These are phyloP conservation scores for Dryadula phaetusa DNA, from an alignment of 2,888 invertebrate genomes.

Conservation along the genomic window DNA sequence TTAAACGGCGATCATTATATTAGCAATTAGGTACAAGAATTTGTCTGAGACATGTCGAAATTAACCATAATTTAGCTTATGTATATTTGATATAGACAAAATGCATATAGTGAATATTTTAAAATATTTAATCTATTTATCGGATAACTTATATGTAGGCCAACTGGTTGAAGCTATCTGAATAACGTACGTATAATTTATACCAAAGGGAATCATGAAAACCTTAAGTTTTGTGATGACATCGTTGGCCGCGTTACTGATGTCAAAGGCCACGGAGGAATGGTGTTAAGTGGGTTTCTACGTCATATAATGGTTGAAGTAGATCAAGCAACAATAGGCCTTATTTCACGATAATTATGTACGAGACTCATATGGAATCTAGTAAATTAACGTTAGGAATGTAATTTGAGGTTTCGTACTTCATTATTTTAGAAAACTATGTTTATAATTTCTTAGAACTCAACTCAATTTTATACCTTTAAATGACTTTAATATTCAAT, in stretches of 20 bases:
- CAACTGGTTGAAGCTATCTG: no score
- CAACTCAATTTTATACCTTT: not conserved
- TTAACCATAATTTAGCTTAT: no score
- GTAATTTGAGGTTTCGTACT: not conserved
- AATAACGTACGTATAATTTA: constrained; percentile 10
- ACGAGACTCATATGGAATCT: not conserved
- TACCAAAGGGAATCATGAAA: not conserved
- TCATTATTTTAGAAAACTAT: not conserved
- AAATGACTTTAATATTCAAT: constrained; percentile 1
- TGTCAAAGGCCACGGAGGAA: constrained; percentile 42
- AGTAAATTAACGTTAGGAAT: not conserved
- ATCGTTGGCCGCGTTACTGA: constrained; percentile 26
- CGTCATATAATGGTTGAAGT: not conserved
- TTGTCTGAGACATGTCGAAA: constrained; percentile 20
- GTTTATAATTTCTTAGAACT: constrained; percentile 14
- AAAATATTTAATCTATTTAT: not conserved
- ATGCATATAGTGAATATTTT: no score
- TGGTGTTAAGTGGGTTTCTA: constrained; percentile 16
- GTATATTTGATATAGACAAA: not conserved
- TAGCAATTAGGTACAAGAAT: constrained; percentile 28
- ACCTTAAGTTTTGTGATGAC: constrained; percentile 20
- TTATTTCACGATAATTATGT: not conserved
- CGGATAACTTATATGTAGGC: no score
- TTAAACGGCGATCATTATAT: constrained; percentile 38
- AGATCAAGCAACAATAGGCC: not conserved